These are phyloP conservation scores for Zoanthus sociatus DNA, from an alignment of 92 coral and sea anemone species.

Conservation along the genomic window DNA sequence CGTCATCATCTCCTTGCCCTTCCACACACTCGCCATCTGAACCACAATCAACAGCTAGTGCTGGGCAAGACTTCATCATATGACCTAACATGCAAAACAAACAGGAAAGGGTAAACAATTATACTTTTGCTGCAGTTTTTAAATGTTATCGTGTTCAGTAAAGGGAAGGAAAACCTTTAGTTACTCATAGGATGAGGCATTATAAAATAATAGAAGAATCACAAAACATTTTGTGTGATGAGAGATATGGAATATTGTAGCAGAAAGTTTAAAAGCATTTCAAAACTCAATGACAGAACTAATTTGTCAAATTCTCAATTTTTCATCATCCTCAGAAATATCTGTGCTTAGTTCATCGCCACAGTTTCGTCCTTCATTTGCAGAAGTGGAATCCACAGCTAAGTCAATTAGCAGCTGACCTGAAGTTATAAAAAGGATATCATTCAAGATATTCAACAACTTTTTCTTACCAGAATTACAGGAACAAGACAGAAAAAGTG, in stretches of 20 bases:
- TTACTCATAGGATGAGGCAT: neutral
- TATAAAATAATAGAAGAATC: neutral
- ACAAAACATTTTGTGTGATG: slow-evolving; percentile 48
- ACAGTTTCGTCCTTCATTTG: slow-evolving; percentile 79
- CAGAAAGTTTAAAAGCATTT: neutral
- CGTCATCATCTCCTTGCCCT: slow-evolving; percentile 90
- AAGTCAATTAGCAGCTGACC: slow-evolving; percentile 76
- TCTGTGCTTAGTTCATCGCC: slow-evolving; percentile 79
- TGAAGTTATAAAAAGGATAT: slow-evolving; percentile 10
- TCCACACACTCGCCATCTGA: slow-evolving; percentile 84
- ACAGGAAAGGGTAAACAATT: neutral
- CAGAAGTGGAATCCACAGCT: slow-evolving; percentile 70
- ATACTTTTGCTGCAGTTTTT: neutral
- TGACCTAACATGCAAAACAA: slow-evolving; percentile 51
- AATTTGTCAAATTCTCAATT: slow-evolving; percentile 76
- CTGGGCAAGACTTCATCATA: slow-evolving; percentile 63
- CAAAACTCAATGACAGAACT: neutral
- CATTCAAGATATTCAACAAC: neutral
- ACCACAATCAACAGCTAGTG: slow-evolving; percentile 67
- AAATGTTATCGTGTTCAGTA: neutral
- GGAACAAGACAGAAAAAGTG: neutral
- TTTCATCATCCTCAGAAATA: slow-evolving; percentile 85
- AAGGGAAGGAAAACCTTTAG: neutral
- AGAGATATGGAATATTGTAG: neutral
- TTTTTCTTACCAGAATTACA: no score